Evolutionary conservation across 2,113 vertebrate genomes (phyloP).

Genomic region (Rhinogobius similis): DNA sequence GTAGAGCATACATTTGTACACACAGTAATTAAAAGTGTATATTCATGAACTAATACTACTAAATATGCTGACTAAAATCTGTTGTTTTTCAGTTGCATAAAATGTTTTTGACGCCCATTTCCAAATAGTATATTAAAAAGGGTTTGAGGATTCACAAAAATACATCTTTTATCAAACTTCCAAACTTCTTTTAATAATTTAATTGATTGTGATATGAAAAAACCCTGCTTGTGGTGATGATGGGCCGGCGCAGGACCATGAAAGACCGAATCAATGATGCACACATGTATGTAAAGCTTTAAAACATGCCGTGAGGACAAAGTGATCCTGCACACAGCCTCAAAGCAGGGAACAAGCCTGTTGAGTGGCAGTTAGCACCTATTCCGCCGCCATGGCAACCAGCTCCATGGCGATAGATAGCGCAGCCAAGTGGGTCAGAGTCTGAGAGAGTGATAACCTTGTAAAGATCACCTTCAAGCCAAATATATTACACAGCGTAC

Average conservation of each 20-base stretch:
- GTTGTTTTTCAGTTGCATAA: too few relatives aligned
- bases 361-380: slow-evolving; percentile 77
- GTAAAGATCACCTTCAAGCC: slow-evolving; percentile 70
- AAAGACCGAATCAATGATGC: background rate
- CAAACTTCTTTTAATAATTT: too few relatives aligned
- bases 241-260: background rate
- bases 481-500: slow-evolving; percentile 54
- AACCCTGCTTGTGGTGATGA: background rate
- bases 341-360: slow-evolving; percentile 57
- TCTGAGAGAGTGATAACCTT: slow-evolving; percentile 71
- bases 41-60: too few relatives aligned
- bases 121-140: too few relatives aligned
- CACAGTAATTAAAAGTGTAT: too few relatives aligned
- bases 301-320: slow-evolving; percentile 26
- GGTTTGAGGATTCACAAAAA: too few relatives aligned
- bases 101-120: too few relatives aligned
- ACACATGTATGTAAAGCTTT: slow-evolving; percentile 15
- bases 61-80: too few relatives aligned
- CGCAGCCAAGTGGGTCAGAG: slow-evolving; percentile 76
- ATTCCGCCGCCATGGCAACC: slow-evolving; percentile 78
- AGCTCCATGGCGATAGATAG: slow-evolving; percentile 73
- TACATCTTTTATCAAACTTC: background rate
- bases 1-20: too few relatives aligned
- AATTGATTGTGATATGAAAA: background rate
- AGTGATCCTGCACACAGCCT: slow-evolving; percentile 24